Evolutionary conservation across 1,140 invertebrate species (phyloP), one percentile per base, ranked within the genome.

Genomic region (Meloidogyne exigua): DNA sequence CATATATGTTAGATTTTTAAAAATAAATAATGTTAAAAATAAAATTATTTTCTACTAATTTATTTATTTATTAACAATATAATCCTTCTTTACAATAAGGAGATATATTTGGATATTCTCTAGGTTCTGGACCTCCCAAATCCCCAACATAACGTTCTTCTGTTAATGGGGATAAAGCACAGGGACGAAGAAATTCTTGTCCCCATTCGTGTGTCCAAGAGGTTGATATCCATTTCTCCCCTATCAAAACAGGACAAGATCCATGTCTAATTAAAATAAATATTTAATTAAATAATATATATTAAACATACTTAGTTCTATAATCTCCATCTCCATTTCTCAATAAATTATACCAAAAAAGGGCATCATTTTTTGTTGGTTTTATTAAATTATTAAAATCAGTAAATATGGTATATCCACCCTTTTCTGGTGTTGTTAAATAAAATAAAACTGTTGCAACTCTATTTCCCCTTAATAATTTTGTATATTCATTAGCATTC

Each of bases 201-300:
- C 94, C 95, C 78, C 91, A 89, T 88, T 98, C 95, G 88, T 98
- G 96, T 68, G 98, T 92, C 96, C 96, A 99, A 90, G 98, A 98
- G 89, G 99, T 99, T 7, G 93, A 94, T n/a, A 98, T 95, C 95
- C 95, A 98, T 90, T 99, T 32, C 7, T 32, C 92, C 68, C 96
- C 96, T 1, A 94, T 91, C 13, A 99, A 90, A 57, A 99, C 96
- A 25, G 96, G 96, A 89, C 96, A 99, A 21, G 95, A 95, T 12
- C 95, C 95, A 90, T 62, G 42, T 18, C 28, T 74, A 23, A n/a
- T n/a, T n/a, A n/a, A n/a, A 9, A 18, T 28, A 70, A 36, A 32
- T 75, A 23, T 72, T 10, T 2, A 32, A 13, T 5, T 23, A 10
- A 68, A 39, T 21, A 68, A 23, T 21, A 25, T 18, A 25, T 36